Evolutionary conservation across 2,113 vertebrate genomes (phyloP).

Genomic region (Chloebia gouldiae): DNA sequence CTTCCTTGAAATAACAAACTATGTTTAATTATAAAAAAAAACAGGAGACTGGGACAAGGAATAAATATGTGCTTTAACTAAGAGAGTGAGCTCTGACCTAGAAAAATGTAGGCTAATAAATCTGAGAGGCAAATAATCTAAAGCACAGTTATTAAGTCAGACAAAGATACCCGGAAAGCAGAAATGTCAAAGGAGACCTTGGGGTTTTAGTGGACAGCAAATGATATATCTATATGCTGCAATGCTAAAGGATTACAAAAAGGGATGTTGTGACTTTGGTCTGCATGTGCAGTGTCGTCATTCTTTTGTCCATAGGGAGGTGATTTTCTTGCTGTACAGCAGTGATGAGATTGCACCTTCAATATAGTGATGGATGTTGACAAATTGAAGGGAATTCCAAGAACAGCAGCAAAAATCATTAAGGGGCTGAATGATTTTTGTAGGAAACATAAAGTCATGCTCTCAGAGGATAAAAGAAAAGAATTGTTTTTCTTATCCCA

Average conservation of each 20-base stretch:
- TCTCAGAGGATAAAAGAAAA: not conserved
- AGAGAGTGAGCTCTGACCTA: conserved; percentile 24
- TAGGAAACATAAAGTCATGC: conserved; percentile 5
- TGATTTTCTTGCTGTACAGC: not conserved
- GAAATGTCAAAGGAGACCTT: conserved; percentile 46
- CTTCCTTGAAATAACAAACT: not conserved
- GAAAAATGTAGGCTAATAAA: conserved; percentile 47
- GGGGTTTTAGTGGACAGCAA: conserved; percentile 13
- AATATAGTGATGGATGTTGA: conserved; percentile 49
- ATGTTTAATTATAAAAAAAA: not conserved
- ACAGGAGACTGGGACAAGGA: not conserved
- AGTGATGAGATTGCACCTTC: not conserved
- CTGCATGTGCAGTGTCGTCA: not conserved
- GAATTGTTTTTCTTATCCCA: conserved; percentile 5
- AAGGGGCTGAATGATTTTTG: not conserved
- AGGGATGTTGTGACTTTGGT: not conserved
- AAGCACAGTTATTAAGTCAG: conserved; percentile 46
- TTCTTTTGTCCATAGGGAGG: conserved; percentile 26
- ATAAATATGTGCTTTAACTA: not conserved
- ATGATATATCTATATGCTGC: conserved; percentile 16
- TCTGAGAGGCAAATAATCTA: conserved; percentile 44
- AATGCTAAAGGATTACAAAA: conserved; percentile 31
- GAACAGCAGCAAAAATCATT: conserved; percentile 58
- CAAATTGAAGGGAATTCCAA: conserved; percentile 54
- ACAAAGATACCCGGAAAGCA: conserved; percentile 60